Percentiles rank a stretch among this genome's conserved stretches.
Evolutionary conservation across 2,797 vertebrate genomes (phyloP).

Genomic region (Rhynchonycteris naso): DNA sequence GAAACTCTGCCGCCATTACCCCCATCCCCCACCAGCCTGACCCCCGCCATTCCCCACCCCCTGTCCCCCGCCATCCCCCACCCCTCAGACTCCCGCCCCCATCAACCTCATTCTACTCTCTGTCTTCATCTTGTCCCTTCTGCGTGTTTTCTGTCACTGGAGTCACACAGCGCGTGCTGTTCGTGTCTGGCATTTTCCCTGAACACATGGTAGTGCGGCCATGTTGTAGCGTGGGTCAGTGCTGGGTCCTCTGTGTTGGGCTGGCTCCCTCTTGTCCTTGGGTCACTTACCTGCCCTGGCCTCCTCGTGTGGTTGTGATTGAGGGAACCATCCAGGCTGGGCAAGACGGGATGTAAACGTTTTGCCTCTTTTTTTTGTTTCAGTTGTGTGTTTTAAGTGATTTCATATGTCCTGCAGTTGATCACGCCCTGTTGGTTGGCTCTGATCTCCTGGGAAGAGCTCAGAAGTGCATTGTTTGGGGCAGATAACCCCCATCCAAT

Average conservation of each 20-base stretch:
- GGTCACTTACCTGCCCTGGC: neutral
- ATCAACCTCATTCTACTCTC: fast-evolving
- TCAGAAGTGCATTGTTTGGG: neutral
- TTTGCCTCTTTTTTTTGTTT: no score
- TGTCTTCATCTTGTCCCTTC: neutral
- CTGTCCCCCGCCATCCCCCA: no score
- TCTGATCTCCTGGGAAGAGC: neutral
- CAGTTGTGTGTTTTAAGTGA: neutral
- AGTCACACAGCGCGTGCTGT: fast-evolving
- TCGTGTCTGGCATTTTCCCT: neutral
- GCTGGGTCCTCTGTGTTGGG: fast-evolving
- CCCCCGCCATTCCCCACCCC: no score
- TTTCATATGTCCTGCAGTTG: neutral
- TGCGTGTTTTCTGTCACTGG: neutral
- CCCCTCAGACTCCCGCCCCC: neutral
- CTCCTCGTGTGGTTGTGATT: no score
- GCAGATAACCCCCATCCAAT: neutral
- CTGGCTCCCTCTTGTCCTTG: neutral
- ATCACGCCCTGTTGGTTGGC: neutral
- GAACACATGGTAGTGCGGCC: fast-evolving
- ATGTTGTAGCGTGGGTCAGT: fast-evolving
- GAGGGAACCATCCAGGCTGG: neutral
- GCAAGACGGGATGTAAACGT: neutral
- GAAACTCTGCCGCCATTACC: neutral
- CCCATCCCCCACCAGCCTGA: fast-evolving